phyloP scores from a whole-genome alignment of 1,140 invertebrate genomes.

The Laupala kohalensis region DNA sequence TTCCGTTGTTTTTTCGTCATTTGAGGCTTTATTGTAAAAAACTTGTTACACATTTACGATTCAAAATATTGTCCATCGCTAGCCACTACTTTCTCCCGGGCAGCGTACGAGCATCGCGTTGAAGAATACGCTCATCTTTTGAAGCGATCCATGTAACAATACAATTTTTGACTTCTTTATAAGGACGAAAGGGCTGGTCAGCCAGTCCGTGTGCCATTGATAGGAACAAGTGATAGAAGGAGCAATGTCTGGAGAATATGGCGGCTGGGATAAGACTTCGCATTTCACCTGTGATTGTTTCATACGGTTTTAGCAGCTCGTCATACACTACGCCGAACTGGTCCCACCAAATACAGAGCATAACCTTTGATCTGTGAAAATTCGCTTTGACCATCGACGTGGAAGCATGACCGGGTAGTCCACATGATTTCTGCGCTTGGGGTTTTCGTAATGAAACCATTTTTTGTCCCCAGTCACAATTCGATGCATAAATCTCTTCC shows the following conservation, averaged over 20 bases:
- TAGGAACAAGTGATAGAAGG: too few species aligned
- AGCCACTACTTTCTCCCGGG: neutral
- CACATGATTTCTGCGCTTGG: too few species aligned
- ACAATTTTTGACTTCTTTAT: constrained; percentile 1
- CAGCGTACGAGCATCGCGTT: neutral
- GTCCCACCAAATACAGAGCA: constrained; percentile 16
- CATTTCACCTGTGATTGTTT: too few species aligned
- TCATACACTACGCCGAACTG: constrained; percentile 15
- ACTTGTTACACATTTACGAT: too few species aligned
- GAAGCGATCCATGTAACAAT: neutral
- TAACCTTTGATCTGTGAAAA: constrained; percentile 11
- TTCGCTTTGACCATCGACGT: constrained; percentile 12
- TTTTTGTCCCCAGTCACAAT: constrained; percentile 13
- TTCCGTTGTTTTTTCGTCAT: too few species aligned
- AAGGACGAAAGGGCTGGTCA: neutral
- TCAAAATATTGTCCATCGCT: constrained; percentile 1
- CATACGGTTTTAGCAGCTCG: constrained; percentile 15
- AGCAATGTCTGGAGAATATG: too few species aligned
- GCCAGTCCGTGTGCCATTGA: too few species aligned
- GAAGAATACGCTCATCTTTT: constrained; percentile 1
- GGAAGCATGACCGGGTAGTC: neutral
- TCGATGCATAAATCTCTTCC: constrained; percentile 15
- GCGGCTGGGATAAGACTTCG: too few species aligned
- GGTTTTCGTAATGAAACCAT: too few species aligned
- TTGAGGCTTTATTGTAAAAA: too few species aligned